A percentile compares a stretch with the other conserved stretches of the same genome.
These are phyloP conservation scores for Andinoacara biseriatus DNA, from an alignment of 2,113 vertebrate species.

Conservation along the genomic window DNA sequence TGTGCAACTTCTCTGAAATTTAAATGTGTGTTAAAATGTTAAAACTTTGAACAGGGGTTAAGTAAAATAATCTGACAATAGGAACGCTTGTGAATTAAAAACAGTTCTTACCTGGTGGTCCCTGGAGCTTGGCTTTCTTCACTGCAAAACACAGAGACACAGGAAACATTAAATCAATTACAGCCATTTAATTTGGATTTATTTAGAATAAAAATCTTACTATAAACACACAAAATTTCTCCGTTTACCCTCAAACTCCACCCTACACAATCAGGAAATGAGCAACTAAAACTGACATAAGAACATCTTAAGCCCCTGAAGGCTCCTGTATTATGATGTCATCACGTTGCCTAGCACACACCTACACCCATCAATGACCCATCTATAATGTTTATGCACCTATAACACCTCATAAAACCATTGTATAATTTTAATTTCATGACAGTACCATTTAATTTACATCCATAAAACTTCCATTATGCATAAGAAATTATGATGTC, in stretches of 20 bases:
- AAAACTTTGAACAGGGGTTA: background rate
- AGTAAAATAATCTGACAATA: background rate
- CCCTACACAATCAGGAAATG: no score
- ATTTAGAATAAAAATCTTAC: background rate
- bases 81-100: background rate
- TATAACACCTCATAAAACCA: no score
- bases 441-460: background rate
- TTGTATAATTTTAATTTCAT: no score
- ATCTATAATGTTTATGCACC: background rate
- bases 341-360: no score
- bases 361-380: background rate
- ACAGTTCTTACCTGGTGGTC: constrained; percentile 70
- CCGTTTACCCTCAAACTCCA: no score
- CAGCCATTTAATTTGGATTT: background rate
- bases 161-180: background rate
- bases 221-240: background rate
- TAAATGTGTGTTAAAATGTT: background rate
- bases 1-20: background rate
- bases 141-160: constrained; percentile 66
- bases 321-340: background rate
- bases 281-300: background rate
- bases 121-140: constrained; percentile 83
- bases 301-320: background rate
- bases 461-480: background rate
- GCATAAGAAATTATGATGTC: background rate